Percentiles rank a stretch among this genome's conserved stretches.
phyloP scores from a whole-genome alignment of 64 coral and sea anemone genomes.

The Stichodactyla mertensii region DNA sequence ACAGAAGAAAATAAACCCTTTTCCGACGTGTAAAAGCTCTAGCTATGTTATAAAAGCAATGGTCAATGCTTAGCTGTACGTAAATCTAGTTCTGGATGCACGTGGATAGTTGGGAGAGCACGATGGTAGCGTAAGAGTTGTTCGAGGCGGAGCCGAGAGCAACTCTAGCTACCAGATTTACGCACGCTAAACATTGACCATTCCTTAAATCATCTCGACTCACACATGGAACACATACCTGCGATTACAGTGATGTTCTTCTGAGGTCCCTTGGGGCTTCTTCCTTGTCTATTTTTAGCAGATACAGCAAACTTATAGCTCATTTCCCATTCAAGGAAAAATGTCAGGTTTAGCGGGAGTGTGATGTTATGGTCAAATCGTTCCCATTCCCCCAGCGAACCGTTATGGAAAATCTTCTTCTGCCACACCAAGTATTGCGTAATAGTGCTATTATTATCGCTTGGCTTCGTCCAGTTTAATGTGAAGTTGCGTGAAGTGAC shows the following conservation, averaged over 20 bases:
- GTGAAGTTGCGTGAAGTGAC: background rate
- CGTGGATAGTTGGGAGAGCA: too few species aligned
- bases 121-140: too few species aligned
- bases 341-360: background rate
- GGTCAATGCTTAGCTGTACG: too few species aligned
- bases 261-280: background rate
- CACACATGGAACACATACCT: background rate
- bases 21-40: too few species aligned
- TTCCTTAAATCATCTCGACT: too few species aligned
- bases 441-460: conserved; percentile 4
- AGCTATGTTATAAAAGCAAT: too few species aligned
- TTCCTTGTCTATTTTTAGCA: conserved; percentile 33
- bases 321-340: conserved; percentile 14
- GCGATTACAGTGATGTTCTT: background rate
- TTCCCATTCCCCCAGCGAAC: background rate
- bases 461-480: conserved; percentile 14
- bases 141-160: too few species aligned
- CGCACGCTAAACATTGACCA: too few species aligned
- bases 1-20: too few species aligned
- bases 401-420: background rate
- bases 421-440: background rate
- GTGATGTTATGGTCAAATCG: background rate
- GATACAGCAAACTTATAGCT: conserved; percentile 19
- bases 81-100: too few species aligned
- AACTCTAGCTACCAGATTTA: too few species aligned